Evolutionary conservation across 2,888 invertebrate genomes (phyloP).

Genomic region (Apamea anceps): DNA sequence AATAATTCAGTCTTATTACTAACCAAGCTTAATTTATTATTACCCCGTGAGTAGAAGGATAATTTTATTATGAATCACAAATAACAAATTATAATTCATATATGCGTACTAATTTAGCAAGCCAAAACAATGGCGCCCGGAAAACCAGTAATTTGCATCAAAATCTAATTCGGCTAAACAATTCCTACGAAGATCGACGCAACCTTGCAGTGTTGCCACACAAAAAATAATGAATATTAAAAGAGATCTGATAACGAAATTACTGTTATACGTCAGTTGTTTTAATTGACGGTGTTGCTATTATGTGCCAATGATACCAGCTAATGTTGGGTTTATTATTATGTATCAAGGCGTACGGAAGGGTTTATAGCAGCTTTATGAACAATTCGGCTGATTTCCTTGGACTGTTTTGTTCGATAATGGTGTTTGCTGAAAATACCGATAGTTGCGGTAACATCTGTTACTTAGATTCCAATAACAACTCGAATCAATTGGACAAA

Average conservation of each 20-base stretch:
- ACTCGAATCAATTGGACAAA: neutral
- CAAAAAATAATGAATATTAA: slow-evolving; percentile 62
- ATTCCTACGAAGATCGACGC: slow-evolving; percentile 58
- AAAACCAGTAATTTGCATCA: slow-evolving; percentile 61
- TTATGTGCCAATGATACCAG: slow-evolving; percentile 65
- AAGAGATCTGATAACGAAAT: slow-evolving; percentile 68
- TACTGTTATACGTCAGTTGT: slow-evolving; percentile 63
- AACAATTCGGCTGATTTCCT: slow-evolving; percentile 36
- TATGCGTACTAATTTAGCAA: slow-evolving; percentile 48
- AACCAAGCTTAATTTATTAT: slow-evolving; percentile 9
- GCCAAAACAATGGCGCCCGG: slow-evolving; percentile 60
- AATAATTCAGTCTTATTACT: neutral
- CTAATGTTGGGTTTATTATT: slow-evolving; percentile 53
- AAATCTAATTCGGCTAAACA: slow-evolving; percentile 60
- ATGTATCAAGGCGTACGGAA: slow-evolving; percentile 61
- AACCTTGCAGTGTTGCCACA: slow-evolving; percentile 67
- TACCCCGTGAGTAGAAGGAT: slow-evolving; percentile 23
- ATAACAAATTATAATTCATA: slow-evolving; percentile 52
- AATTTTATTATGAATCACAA: slow-evolving; percentile 42
- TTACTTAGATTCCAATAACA: neutral
- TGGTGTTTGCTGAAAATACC: neutral
- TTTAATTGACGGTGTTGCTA: slow-evolving; percentile 65
- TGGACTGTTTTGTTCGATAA: slow-evolving; percentile 25
- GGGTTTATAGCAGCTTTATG: slow-evolving; percentile 51
- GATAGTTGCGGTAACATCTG: neutral